These are phyloP conservation scores for Todiramphus chloris DNA, from an alignment of 2,113 vertebrate species.

Conservation along the genomic window DNA sequence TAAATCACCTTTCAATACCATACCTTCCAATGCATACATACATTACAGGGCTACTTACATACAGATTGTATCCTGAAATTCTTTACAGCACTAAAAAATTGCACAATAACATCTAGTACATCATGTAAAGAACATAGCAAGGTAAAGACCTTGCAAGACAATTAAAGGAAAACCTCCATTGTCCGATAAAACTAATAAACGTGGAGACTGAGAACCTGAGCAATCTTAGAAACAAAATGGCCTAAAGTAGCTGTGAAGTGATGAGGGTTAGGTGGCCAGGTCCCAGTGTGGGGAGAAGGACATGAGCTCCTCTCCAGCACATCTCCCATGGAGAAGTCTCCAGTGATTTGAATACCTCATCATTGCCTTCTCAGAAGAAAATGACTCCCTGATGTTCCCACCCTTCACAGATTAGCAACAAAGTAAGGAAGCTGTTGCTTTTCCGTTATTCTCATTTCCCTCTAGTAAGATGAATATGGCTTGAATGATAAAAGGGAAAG, in stretches of 20 bases:
- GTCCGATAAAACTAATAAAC: slow-evolving; percentile 27
- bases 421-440: not conserved
- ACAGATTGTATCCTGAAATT: slow-evolving; percentile 51
- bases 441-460: not conserved
- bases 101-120: slow-evolving; percentile 12
- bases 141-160: slow-evolving; percentile 41
- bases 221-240: not conserved
- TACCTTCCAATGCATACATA: slow-evolving; percentile 39
- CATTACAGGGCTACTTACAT: slow-evolving; percentile 50
- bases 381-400: not conserved
- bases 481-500: not conserved
- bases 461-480: not conserved
- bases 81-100: slow-evolving; percentile 37
- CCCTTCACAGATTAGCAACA: not conserved
- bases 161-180: slow-evolving; percentile 19
- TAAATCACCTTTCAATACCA: slow-evolving; percentile 58
- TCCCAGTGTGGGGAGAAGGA: rapidly evolving
- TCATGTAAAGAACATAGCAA: slow-evolving; percentile 4
- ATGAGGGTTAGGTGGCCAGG: not conserved
- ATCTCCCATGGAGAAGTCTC: not conserved
- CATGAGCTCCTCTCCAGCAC: not conserved
- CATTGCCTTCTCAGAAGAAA: not conserved
- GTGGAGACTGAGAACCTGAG: not conserved
- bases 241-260: not conserved
- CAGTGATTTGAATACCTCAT: not conserved